Evolutionary conservation across 1,140 invertebrate species (phyloP), one percentile per base, ranked within the genome.

Genomic region (Solenopsis fugax): DNA sequence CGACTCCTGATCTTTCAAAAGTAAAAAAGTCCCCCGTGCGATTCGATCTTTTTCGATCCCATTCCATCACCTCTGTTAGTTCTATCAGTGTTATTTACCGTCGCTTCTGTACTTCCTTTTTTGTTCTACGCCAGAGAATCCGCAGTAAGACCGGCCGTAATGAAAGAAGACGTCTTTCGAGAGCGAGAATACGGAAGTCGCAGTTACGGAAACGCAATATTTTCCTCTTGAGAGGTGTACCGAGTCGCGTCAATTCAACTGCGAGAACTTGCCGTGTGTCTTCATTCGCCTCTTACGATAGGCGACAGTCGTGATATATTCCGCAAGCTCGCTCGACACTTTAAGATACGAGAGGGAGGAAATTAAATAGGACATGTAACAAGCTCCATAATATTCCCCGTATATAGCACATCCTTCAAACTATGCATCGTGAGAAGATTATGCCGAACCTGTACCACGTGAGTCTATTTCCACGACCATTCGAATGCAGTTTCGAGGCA

Each of bases 301-400:
- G 81, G 64, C 85, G 67, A 77, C 65, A 50, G 24, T 58, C 72
- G 58, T 58, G 62, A 56, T 29, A 48, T 48, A 71, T 72, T 85
- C 16, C 29, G 54, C 13, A 24, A 52, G 18, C 52, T 65, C 21
- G 64, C 52, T 21, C 52, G 24, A 72, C 65, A 82, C 12, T 77
- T 77, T 77, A 34, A 54, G 56, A n/a, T 41, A 60, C 34, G 37
- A 69, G 82, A 75, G 67, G 48, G 72, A 89, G 54, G 10, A 48
- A 73, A 89, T 89, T 89, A 89, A 87, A 88, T 89, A 75, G 81
- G 72, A 86, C 73, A 77, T 65, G 58, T 65, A 56, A 77, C 85
- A 58, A n/a, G 12, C 13, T 52, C 13, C 16, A 9, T 50, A 29
- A 64, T 89, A 80, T 86, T 88, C 54, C 81, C 6, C 2, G 41